Evolutionary conservation across 2,888 invertebrate genomes (phyloP), one percentile per base, ranked within the genome.

Genomic region (Eurois occulta): DNA sequence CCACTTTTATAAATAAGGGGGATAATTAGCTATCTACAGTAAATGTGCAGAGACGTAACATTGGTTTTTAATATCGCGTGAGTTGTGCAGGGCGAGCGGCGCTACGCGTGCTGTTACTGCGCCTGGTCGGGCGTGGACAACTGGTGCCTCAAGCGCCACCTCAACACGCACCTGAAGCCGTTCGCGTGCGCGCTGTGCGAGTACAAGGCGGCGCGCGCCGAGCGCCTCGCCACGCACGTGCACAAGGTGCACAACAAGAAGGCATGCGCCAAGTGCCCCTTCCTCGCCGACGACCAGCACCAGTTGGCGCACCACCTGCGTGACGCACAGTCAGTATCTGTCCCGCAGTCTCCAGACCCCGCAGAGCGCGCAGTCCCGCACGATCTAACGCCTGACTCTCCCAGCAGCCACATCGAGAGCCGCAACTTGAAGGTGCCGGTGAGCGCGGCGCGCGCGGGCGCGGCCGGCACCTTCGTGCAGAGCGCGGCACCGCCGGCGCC

Each of bases 51-150:
- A 35, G 11, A 48, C 46, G 38, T 43, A 24, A 46, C 13, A 43
- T 65, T 52, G 11, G 24, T 52, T 21, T 28, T 21, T 43, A 76
- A 52, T 6, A 35, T 52, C n/a, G 16, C 5, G 6, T 28, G 67
- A 46, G 32, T 41, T 24, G 60, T 55, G 62, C 84, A 97, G 94
- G 97, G 97, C 71, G 98, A 98, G 92, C 97, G 98, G 89, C 97
- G 98, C 88, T 98, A 98, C 95, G 98, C 98, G 87, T 99, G 99
- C 95, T 98, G 98, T 93, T 99, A 98, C 94, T 99, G 99, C 95
- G 97, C 99, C 38, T 99, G 99, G 99, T 98, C 98, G 60, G 99
- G 99, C 38, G 98, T 98, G 77, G 99, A 99, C 95, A 99, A 99
- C 94, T 99, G 99, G 99, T 99, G 99, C 91, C 97, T 99, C 80